phyloP scores from a whole-genome alignment of 2,888 invertebrate species.

The Scaptomyza reducta region DNA sequence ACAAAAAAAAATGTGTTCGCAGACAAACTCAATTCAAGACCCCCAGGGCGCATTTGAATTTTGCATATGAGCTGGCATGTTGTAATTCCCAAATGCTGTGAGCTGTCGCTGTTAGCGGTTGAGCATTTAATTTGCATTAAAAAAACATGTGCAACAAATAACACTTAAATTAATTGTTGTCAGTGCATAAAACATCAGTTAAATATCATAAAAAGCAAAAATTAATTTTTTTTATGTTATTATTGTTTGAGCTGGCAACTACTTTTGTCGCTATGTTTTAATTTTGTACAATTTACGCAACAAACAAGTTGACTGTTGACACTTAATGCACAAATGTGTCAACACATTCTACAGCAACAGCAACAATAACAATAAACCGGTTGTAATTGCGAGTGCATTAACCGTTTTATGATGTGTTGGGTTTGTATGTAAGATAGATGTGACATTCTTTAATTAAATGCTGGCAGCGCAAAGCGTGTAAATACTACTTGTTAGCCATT shows the following conservation, averaged over 20 bases:
- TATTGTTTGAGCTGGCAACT: slow-evolving; percentile 31
- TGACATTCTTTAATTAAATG: slow-evolving; percentile 62
- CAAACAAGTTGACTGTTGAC: slow-evolving; percentile 46
- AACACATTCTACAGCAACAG: slow-evolving; percentile 30
- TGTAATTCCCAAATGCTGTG: slow-evolving; percentile 30
- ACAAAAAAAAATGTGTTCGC: not conserved
- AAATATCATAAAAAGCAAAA: slow-evolving; percentile 8
- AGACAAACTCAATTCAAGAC: not conserved
- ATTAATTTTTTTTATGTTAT: slow-evolving; percentile 5
- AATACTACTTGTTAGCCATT: slow-evolving; percentile 12
- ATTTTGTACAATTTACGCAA: slow-evolving; percentile 15
- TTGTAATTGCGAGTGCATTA: slow-evolving; percentile 65
- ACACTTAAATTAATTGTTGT: slow-evolving; percentile 39
- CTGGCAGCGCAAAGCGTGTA: slow-evolving; percentile 27
- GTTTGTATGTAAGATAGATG: slow-evolving; percentile 14
- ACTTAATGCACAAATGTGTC: slow-evolving; percentile 66
- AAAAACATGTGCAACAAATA: slow-evolving; percentile 9
- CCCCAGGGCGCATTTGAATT: slow-evolving; percentile 35
- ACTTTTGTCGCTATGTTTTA: slow-evolving; percentile 2
- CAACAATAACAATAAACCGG: slow-evolving; percentile 12
- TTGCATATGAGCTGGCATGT: slow-evolving; percentile 22
- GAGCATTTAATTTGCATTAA: slow-evolving; percentile 53
- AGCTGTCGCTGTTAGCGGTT: slow-evolving; percentile 14
- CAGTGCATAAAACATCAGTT: slow-evolving; percentile 24
- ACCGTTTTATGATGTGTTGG: slow-evolving; percentile 39